Base-by-base conservation (phyloP, 2,888 invertebrate genomes). In the Drosophila mettleri region DNA sequence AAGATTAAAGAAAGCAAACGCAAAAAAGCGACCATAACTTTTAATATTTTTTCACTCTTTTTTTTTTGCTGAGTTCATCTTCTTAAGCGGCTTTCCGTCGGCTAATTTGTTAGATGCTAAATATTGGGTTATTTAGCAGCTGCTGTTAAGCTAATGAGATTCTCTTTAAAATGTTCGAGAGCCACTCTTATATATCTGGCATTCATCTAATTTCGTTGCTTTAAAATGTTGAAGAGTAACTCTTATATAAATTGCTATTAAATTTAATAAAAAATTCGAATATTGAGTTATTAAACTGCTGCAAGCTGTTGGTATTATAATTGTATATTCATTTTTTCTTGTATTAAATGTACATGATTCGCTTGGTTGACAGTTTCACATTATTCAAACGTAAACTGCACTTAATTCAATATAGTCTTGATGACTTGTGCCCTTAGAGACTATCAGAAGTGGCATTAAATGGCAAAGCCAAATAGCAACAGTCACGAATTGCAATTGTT, bases 391-490 rank as follows among this genome's bases (percentile, higher is more conserved):
- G 16, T 8, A 10, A 43, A 43, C n/a, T 45, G 7, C 27, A 29
- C 31, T 20, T 22, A 2, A 31, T 33, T 33, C 31, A 20, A 48
- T 31, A 33, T 48, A 20, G 12, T 10, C 20, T 10, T 24, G 24
- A n/a, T 49, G 49, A 16, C 39, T 33, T 20, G 20, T 14, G 38
- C 27, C 20, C 48, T n/a, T n/a, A 16, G 24, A 12, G 24, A 16
- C 45, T 10, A 53, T 48, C 20, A 1, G 34, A 53, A 45, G 24
- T 43, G 31, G 29, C 45, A 54, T 20, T 27, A 45, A 45, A 45
- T 45, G 45, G 27, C 51, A n/a, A 45, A 53, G 33, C 31, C 54
- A 72, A 71, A 48, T 10, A 62, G 74, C 74, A 74, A 78, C 74
- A 74, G 74, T 78, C 67, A 27, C 31, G 27, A 78, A 59, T 43